Percentiles rank a stretch among this genome's conserved stretches.
These are phyloP conservation scores for Chrysina gloriosa DNA, from an alignment of 2,888 invertebrate genomes.

Conservation along the genomic window DNA sequence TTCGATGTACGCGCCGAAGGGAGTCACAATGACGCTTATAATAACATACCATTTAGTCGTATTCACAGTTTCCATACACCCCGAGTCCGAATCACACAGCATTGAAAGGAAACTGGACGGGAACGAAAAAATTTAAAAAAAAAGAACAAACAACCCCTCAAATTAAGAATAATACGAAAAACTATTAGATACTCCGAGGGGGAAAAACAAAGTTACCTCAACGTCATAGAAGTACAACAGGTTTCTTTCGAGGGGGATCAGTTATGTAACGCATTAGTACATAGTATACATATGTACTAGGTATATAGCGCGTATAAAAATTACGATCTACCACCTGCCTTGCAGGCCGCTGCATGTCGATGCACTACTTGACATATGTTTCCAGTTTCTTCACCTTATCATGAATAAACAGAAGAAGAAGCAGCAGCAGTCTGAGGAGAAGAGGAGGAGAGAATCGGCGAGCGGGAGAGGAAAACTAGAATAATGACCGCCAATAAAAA, in stretches of 20 bases:
- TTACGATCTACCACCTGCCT: slow-evolving; percentile 53
- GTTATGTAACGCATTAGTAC: slow-evolving; percentile 28
- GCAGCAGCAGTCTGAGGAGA: slow-evolving; percentile 42
- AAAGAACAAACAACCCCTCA: slow-evolving; percentile 36
- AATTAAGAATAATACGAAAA: slow-evolving; percentile 50
- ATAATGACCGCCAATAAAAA: slow-evolving; percentile 46
- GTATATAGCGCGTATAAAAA: no score
- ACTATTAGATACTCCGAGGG: slow-evolving; percentile 48
- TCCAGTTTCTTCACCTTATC: slow-evolving; percentile 56
- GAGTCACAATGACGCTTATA: no score
- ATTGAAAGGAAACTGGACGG: background rate
- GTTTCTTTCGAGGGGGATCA: slow-evolving; percentile 47
- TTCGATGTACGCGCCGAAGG: no score
- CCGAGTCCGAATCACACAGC: background rate
- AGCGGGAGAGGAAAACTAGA: slow-evolving; percentile 21
- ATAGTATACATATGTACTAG: slow-evolving; percentile 22
- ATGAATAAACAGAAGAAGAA: slow-evolving; percentile 45
- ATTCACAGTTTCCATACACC: background rate
- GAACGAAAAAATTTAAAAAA: background rate
- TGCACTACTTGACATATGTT: slow-evolving; percentile 56
- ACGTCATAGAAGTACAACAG: slow-evolving; percentile 46
- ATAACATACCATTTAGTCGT: background rate
- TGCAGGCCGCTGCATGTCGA: slow-evolving; percentile 45
- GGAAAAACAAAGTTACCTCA: slow-evolving; percentile 36
- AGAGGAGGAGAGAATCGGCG: slow-evolving; percentile 48